Percentiles rank a stretch among this genome's conserved stretches.
phyloP scores from a whole-genome alignment of 2,113 vertebrate genomes.

The Gallinago undulata region DNA sequence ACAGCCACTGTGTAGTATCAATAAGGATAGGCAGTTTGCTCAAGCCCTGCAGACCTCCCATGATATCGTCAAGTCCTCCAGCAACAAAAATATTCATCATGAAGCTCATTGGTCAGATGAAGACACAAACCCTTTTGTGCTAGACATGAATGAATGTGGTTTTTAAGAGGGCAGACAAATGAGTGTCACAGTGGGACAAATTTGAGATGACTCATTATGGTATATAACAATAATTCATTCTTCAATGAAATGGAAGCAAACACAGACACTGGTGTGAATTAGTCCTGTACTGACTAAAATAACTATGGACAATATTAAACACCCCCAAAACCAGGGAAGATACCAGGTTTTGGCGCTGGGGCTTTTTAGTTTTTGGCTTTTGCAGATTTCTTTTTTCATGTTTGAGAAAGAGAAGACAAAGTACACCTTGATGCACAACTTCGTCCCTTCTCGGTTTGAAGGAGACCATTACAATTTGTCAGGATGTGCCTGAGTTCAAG shows the following conservation, averaged over 20 bases:
- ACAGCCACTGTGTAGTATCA: background rate
- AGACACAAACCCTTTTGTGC: background rate
- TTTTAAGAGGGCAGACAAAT: background rate
- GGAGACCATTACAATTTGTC: background rate
- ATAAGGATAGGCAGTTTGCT: background rate
- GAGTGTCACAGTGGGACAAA: background rate
- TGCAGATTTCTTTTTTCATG: background rate
- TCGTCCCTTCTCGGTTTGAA: background rate
- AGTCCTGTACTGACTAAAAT: background rate
- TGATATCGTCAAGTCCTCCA: background rate
- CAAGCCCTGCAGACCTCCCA: background rate
- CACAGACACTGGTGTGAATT: background rate
- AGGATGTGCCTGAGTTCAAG: background rate
- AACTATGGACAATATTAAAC: background rate
- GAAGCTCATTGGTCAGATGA: background rate
- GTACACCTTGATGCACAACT: background rate
- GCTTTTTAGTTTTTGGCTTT: background rate
- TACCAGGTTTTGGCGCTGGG: background rate
- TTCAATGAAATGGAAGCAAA: background rate
- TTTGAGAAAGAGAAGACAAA: background rate
- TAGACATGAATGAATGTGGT: background rate
- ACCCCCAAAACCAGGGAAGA: fast-evolving
- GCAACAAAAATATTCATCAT: background rate
- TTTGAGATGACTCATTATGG: background rate
- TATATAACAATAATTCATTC: background rate